Base-by-base conservation (phyloP, 2,888 invertebrate genomes). In the Drosophila meridiana region DNA sequence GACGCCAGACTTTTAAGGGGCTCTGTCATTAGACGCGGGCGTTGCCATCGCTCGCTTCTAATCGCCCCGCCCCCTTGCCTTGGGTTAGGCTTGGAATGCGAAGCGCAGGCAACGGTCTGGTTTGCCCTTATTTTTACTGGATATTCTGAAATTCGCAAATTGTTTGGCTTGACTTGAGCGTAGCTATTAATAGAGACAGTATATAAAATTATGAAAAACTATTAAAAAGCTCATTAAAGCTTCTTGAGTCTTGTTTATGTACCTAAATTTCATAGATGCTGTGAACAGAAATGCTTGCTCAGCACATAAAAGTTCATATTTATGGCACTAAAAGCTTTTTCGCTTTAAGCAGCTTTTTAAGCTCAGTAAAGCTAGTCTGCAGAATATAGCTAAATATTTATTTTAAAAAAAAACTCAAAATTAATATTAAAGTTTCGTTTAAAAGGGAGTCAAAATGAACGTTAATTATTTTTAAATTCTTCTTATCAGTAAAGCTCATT, bases 21-120 rank as follows among this genome's bases (percentile, higher is more conserved):
- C 11, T 32, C 47, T 74, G 74, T 53, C 63, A 73, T 72, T 72
- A 72, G 64, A 69, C 56, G 57, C 64, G 69, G 48, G 48, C 48
- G 42, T 73, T 57, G 57, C 55, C 56, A 56, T 20, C 47, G 13
- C 3, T 32, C 32, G 6, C 45, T 13, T 38, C 6, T 8, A 5
- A 4, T 8, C 3, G 32, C 36, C 26, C 50, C 20, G 3, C 8
- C 26, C 28, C 8, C n/a, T 28, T 3, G 28, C n/a, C 8, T 7
- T 28, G 9, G 34, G 28, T 57, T 34, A 9, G 50, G 59, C 52
- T 43, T 61, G 82, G 83, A 82, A 83, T 82, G 84, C 76, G 68
- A 55, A 28, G 50, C 65, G 43, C 67, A 45, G 53, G 32, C 80
- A 67, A 69, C 38, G 36, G 53, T 40, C 14, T 30, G 32, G 9